These are phyloP conservation scores for Centruroides sculpturatus DNA, from an alignment of 1,140 invertebrate genomes.

Conservation along the genomic window DNA sequence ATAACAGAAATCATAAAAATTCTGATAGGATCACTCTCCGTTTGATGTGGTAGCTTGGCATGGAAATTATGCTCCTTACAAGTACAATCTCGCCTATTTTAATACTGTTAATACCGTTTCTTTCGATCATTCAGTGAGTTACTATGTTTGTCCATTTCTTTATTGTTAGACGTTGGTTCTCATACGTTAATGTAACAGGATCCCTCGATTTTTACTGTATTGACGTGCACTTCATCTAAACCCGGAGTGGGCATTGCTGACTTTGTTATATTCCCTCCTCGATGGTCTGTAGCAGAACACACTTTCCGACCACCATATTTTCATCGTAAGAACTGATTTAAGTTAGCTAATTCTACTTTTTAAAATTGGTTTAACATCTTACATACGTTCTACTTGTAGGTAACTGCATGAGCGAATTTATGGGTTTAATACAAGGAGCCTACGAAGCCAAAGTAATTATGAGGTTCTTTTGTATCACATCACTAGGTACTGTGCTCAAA, in stretches of 20 bases:
- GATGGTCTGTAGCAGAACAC: slow-evolving; percentile 92
- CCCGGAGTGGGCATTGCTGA: slow-evolving; percentile 89
- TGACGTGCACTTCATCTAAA: slow-evolving; percentile 80
- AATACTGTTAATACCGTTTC: slow-evolving; percentile 94
- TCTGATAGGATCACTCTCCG: slow-evolving; percentile 61
- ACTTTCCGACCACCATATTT: slow-evolving; percentile 96
- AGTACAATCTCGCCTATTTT: slow-evolving; percentile 83
- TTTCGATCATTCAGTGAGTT: slow-evolving; percentile 88
- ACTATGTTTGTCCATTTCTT: background rate
- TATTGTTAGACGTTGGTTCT: too few species aligned
- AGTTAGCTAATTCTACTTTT: background rate
- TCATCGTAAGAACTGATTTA: slow-evolving; percentile 49
- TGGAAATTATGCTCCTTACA: slow-evolving; percentile 96
- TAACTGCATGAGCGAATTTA: slow-evolving; percentile 99
- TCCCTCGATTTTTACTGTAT: slow-evolving; percentile 94
- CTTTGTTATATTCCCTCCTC: slow-evolving; percentile 96
- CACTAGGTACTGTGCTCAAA: background rate
- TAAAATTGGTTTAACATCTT: background rate
- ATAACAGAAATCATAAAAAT: background rate
- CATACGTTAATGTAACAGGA: slow-evolving; percentile 42
- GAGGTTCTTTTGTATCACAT: background rate
- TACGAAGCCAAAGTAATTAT: slow-evolving; percentile 77
- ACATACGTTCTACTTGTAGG: slow-evolving; percentile 39
- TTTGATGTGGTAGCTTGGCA: slow-evolving; percentile 99
- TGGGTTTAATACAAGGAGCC: slow-evolving; percentile 84